Conservation (phyloP, 2,113 vertebrate genomes). For the Rhinoderma darwinii region DNA sequence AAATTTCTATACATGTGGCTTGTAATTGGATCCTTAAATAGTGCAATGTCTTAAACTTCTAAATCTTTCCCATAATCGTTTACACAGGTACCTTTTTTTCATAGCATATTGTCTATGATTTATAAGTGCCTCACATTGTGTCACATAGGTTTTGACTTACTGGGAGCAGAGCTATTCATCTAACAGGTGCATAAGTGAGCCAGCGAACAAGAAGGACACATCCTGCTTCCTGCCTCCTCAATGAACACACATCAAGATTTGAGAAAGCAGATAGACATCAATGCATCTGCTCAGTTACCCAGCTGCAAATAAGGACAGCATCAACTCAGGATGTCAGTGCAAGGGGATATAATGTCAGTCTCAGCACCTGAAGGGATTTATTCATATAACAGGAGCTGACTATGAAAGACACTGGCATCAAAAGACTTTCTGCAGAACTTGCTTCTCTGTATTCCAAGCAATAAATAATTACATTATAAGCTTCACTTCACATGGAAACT, state of each 20-base stretch:
- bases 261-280: conserved; percentile 30
- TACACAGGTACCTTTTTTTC: too few species aligned
- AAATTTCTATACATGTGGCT: too few species aligned
- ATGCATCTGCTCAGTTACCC: conserved; percentile 42
- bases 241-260: conserved; percentile 34
- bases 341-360: not conserved
- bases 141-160: not conserved
- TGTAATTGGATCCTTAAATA: too few species aligned
- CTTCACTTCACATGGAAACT: not conserved
- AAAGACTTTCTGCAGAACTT: not conserved
- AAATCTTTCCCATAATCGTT: too few species aligned
- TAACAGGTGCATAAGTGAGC: conserved; percentile 41
- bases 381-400: not conserved
- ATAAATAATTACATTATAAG: not conserved
- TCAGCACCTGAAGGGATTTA: not conserved
- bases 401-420: not conserved
- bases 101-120: not conserved
- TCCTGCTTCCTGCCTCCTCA: conserved; percentile 53
- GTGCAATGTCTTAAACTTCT: too few species aligned
- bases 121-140: not conserved
- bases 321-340: not conserved
- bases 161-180: conserved; percentile 23
- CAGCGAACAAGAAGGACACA: conserved; percentile 22
- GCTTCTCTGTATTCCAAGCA: not conserved
- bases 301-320: conserved; percentile 18